A percentile compares a stretch with the other conserved stretches of the same genome.
Evolutionary conservation across 2,113 vertebrate species (phyloP).

Genomic region (Anarrhichthys ocellatus): DNA sequence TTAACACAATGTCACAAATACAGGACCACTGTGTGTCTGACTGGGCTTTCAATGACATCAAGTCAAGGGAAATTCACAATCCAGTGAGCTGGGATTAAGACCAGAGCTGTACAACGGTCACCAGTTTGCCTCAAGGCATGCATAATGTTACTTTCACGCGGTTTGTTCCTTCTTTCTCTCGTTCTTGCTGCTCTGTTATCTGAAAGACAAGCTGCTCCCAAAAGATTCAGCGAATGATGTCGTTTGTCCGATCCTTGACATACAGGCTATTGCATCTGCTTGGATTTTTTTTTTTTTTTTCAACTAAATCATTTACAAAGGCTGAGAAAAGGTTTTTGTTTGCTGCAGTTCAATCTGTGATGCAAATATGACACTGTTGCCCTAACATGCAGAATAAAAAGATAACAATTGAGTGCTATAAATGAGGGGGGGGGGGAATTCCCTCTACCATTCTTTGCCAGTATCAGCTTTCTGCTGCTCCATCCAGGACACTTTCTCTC

Average conservation of each 20-base stretch:
- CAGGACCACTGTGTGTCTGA: neutral
- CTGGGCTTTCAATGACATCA: conserved; percentile 19
- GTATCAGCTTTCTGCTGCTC: conserved; percentile 56
- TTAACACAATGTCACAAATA: neutral
- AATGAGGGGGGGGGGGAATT: conserved; percentile 5
- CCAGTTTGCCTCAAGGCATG: conserved; percentile 29
- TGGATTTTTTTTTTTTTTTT: neutral
- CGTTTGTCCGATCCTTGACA: conserved; percentile 18
- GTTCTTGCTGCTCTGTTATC: conserved; percentile 27
- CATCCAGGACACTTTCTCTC: conserved; percentile 44
- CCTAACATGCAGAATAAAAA: conserved; percentile 16
- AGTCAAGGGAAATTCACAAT: conserved; percentile 12
- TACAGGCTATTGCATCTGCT: conserved; percentile 7
- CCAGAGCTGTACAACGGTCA: conserved; percentile 44
- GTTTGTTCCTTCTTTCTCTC: conserved; percentile 3
- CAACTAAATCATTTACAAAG: conserved; percentile 7
- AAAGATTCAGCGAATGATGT: conserved; percentile 12
- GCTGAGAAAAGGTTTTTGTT: conserved; percentile 2
- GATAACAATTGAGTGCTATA: conserved; percentile 35
- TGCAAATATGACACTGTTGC: conserved; percentile 23
- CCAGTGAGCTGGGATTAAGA: conserved; percentile 39
- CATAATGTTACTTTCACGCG: conserved; percentile 37
- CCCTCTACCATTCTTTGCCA: conserved; percentile 34
- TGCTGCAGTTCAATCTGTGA: conserved; percentile 10
- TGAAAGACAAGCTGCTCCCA: conserved; percentile 21